phyloP scores from a whole-genome alignment of 2,113 vertebrate genomes.

The Myanophis thanlyinensis region DNA sequence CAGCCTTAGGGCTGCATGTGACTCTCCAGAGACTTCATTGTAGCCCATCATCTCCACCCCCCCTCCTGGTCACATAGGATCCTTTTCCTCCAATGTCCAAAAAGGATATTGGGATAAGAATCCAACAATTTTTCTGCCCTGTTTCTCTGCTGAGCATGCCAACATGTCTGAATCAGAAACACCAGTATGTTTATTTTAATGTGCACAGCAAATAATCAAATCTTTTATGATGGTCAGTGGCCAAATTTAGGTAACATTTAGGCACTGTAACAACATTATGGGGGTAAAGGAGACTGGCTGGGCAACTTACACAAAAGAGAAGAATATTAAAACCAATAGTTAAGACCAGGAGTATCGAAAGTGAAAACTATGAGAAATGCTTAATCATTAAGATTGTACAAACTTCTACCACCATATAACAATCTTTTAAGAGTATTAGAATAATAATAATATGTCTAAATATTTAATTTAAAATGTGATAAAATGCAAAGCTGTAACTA shows the following conservation, averaged over 20 bases:
- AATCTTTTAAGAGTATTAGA: not conserved
- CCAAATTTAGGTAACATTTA: not conserved
- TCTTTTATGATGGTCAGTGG: not conserved
- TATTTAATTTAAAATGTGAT: not conserved
- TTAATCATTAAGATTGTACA: not conserved
- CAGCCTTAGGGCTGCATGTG: not conserved
- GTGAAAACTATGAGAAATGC: not conserved
- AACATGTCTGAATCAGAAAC: not conserved
- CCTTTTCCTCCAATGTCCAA: not conserved
- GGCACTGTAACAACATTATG: not conserved
- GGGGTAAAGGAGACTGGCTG: not conserved
- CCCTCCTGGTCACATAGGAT: not conserved
- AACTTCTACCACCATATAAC: not conserved
- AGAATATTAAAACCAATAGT: not conserved
- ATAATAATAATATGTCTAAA: not conserved
- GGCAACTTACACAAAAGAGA: not conserved
- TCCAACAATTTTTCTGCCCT: not conserved
- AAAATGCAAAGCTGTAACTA: not conserved
- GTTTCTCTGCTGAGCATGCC: not conserved
- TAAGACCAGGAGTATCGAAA: not conserved
- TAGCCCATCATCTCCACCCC: not conserved
- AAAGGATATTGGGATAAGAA: not conserved
- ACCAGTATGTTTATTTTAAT: not conserved
- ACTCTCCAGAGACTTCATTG: not conserved
- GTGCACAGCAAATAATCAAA: not conserved